These are phyloP conservation scores for Porites australiensis DNA, from an alignment of 64 coral and sea anemone genomes.

Conservation along the genomic window DNA sequence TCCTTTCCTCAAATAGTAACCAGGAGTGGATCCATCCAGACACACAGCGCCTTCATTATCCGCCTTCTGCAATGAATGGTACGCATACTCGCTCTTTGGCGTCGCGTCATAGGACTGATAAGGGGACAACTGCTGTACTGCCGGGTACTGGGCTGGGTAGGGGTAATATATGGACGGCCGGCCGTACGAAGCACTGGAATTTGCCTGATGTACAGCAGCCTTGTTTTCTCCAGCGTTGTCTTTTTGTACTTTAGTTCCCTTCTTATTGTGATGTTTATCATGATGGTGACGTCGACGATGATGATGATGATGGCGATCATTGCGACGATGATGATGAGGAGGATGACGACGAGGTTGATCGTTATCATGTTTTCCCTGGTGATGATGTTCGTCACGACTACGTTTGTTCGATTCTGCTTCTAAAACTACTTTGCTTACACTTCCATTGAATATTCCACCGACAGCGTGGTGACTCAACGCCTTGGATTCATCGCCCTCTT, in stretches of 20 bases:
- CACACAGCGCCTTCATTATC: slow-evolving; percentile 78
- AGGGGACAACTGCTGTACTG: background rate
- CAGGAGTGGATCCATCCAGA: slow-evolving; percentile 83
- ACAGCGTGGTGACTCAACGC: slow-evolving; percentile 31
- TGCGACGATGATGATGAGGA: background rate
- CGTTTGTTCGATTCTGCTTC: background rate
- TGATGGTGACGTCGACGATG: background rate
- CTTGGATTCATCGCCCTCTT: background rate
- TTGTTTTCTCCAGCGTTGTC: background rate
- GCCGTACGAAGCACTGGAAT: background rate
- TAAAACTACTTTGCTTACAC: slow-evolving; percentile 16
- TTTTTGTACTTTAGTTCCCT: background rate
- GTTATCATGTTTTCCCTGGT: background rate
- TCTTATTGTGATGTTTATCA: background rate
- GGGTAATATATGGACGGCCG: slow-evolving; percentile 8
- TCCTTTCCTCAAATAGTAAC: slow-evolving; percentile 73
- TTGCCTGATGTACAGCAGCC: background rate
- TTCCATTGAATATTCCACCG: slow-evolving; percentile 33
- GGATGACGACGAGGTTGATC: background rate
- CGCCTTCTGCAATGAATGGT: slow-evolving; percentile 38
- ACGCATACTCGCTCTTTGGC: slow-evolving; percentile 9
- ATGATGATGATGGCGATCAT: background rate
- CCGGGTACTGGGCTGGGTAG: background rate
- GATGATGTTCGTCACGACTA: background rate
- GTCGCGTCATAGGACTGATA: background rate